Percentiles rank a stretch among this genome's conserved stretches.
Evolutionary conservation across 2,888 invertebrate genomes (phyloP).

Genomic region (Brassicogethes aeneus): DNA sequence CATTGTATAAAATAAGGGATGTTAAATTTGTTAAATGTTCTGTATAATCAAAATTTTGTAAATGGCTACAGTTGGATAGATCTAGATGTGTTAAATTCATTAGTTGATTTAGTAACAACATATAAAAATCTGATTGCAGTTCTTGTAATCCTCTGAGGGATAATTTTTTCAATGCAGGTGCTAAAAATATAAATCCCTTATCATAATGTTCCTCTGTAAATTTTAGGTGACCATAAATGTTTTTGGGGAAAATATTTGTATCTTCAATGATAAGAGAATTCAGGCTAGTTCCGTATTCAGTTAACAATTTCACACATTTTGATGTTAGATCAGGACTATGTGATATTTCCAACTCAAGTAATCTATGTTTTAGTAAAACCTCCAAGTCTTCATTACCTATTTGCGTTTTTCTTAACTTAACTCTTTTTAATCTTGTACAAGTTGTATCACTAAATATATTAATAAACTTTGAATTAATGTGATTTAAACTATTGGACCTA

Average conservation of each 20-base stretch:
- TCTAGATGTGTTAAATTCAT: slow-evolving; percentile 59
- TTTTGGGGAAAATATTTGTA: slow-evolving; percentile 49
- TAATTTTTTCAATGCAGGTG: slow-evolving; percentile 52
- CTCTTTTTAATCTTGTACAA: slow-evolving; percentile 57
- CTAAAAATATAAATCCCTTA: slow-evolving; percentile 46
- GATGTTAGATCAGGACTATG: slow-evolving; percentile 62
- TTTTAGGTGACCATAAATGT: slow-evolving; percentile 21
- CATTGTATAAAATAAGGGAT: slow-evolving; percentile 74
- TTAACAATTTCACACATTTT: slow-evolving; percentile 56
- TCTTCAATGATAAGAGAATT: slow-evolving; percentile 60
- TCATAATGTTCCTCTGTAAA: slow-evolving; percentile 32
- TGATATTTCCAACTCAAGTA: slow-evolving; percentile 64
- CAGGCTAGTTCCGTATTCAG: slow-evolving; percentile 59
- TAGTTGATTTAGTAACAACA: slow-evolving; percentile 50
- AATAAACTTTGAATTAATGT: slow-evolving; percentile 57
- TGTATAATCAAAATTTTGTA: slow-evolving; percentile 59
- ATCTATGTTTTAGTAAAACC: slow-evolving; percentile 62
- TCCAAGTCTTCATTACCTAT: slow-evolving; percentile 64
- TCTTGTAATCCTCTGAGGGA: slow-evolving; percentile 47
- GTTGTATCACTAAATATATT: slow-evolving; percentile 60
- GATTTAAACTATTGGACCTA: slow-evolving; percentile 41
- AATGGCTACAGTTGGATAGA: slow-evolving; percentile 56
- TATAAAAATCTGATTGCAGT: slow-evolving; percentile 44
- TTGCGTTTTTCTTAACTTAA: slow-evolving; percentile 61
- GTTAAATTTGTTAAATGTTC: slow-evolving; percentile 57